Percentiles rank a stretch among this genome's conserved stretches.
These are phyloP conservation scores for Spisula solida DNA, from an alignment of 2,888 invertebrate genomes.

Conservation along the genomic window DNA sequence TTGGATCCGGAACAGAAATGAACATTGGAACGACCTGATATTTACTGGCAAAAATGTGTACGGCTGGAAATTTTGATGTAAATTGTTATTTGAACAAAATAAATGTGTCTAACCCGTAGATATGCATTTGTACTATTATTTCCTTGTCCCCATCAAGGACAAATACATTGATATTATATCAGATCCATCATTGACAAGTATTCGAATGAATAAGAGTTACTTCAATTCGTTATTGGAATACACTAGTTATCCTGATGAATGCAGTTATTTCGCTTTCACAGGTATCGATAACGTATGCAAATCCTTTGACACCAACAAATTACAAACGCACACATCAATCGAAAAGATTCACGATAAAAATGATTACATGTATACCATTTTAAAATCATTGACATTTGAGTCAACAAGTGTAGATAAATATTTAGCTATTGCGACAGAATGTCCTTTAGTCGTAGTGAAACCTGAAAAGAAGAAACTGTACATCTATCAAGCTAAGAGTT, in stretches of 20 bases:
- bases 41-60: no score
- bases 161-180: not conserved
- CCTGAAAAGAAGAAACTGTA: not conserved
- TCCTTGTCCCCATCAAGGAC: conserved; percentile 11
- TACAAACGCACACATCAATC: not conserved
- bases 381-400: not conserved
- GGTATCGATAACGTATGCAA: not conserved
- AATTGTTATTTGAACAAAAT: no score
- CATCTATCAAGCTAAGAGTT: not conserved
- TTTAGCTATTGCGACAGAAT: conserved; percentile 13
- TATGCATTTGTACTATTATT: conserved; percentile 14
- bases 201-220: not conserved
- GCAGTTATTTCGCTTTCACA: not conserved
- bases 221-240: not conserved
- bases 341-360: not conserved
- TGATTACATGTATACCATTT: not conserved
- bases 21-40: no score
- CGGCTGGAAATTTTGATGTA: no score
- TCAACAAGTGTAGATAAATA: not conserved
- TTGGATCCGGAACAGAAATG: no score
- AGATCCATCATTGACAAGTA: conserved; percentile 8
- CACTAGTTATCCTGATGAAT: not conserved
- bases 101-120: not conserved
- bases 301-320: not conserved
- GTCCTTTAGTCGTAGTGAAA: not conserved